Percentiles rank a stretch among this genome's conserved stretches.
These are phyloP conservation scores for Luperina nickerlii DNA, from an alignment of 2,888 invertebrate species.

Conservation along the genomic window DNA sequence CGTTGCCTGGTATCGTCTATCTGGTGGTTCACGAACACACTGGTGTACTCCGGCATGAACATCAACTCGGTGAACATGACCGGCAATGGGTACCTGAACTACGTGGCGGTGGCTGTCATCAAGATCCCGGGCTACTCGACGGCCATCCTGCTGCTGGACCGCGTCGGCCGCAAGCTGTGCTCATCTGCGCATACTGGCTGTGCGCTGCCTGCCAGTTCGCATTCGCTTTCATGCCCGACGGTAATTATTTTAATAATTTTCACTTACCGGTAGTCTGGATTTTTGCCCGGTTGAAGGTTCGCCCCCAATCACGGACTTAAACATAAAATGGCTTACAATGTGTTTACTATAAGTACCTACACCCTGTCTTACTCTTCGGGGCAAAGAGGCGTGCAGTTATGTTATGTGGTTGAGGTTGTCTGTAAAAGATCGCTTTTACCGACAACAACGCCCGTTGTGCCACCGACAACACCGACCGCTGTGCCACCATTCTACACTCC, in stretches of 20 bases:
- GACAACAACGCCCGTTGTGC: too few relatives aligned
- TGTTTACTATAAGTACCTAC: not conserved
- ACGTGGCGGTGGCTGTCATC: constrained; percentile 91
- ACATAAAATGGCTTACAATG: not conserved
- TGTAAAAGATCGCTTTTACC: too few relatives aligned
- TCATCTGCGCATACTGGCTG: constrained; percentile 91
- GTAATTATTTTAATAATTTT: constrained; percentile 75
- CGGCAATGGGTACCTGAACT: constrained; percentile 92
- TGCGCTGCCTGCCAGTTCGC: constrained; percentile 91
- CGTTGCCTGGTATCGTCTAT: constrained; percentile 86
- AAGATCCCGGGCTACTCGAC: constrained; percentile 94
- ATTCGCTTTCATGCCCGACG: constrained; percentile 90
- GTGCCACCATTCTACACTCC: too few relatives aligned
- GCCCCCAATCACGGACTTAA: not conserved
- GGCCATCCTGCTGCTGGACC: constrained; percentile 91
- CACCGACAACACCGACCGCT: too few relatives aligned
- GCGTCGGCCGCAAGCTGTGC: constrained; percentile 91
- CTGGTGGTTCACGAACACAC: constrained; percentile 93
- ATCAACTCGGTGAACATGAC: constrained; percentile 92
- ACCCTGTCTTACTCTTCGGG: not conserved
- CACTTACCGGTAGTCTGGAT: not conserved
- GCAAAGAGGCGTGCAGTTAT: too few relatives aligned
- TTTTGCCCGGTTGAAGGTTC: not conserved
- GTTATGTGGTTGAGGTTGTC: too few relatives aligned
- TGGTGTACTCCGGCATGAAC: constrained; percentile 93